phyloP scores from a whole-genome alignment of 2,797 vertebrate species.

The Saxicola maurus region DNA sequence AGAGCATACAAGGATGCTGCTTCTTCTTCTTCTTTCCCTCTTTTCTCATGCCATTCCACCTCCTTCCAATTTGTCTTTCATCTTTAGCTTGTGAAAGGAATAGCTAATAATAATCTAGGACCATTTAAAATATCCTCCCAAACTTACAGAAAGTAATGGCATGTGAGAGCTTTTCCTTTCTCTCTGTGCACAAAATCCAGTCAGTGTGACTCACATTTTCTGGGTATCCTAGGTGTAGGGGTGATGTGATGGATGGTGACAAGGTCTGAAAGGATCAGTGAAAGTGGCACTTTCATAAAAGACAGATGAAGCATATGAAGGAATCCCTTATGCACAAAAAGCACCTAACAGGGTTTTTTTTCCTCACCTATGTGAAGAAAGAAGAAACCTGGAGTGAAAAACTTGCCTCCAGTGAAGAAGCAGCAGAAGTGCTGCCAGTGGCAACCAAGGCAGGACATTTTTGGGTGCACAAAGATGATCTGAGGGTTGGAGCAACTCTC shows the following conservation, averaged over 20 bases:
- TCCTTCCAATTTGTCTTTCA: neutral
- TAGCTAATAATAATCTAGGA: neutral
- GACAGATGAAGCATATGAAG: neutral
- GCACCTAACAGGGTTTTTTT: neutral
- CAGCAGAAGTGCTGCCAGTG: neutral
- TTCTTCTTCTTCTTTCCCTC: neutral
- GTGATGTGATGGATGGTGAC: neutral
- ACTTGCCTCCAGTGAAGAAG: neutral
- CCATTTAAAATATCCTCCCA: neutral
- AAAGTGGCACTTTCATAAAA: neutral
- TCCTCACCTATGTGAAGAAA: neutral
- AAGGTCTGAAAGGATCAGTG: slow-evolving; percentile 2
- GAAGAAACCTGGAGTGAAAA: neutral
- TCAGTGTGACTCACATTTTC: neutral
- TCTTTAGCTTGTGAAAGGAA: neutral
- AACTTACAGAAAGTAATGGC: neutral
- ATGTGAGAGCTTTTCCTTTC: neutral
- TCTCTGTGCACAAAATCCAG: neutral
- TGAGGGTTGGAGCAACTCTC: neutral
- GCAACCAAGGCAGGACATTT: neutral
- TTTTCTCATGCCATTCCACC: neutral
- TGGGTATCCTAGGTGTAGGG: neutral
- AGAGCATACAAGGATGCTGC: neutral
- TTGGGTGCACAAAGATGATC: neutral
- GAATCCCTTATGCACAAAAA: neutral